phyloP scores from a whole-genome alignment of 1,140 invertebrate species.

The Ips typographus region DNA sequence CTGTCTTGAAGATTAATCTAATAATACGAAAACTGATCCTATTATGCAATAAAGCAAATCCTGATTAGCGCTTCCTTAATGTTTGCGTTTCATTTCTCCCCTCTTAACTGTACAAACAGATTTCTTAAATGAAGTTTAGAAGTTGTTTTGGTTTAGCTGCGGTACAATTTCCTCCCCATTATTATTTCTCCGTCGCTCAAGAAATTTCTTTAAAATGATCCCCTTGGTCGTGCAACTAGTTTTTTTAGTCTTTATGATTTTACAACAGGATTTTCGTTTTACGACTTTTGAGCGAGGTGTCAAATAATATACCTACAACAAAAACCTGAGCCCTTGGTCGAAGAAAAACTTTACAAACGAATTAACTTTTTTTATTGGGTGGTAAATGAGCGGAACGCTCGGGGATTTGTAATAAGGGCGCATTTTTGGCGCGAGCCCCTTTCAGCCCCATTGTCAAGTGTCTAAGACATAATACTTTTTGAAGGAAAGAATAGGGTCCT shows the following conservation, averaged over 20 bases:
- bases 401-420: slow-evolving; percentile 33
- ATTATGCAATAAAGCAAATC: slow-evolving; percentile 32
- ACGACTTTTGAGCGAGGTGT: too few species aligned
- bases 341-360: slow-evolving; percentile 32
- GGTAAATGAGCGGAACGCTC: slow-evolving; percentile 38
- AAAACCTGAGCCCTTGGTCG: too few species aligned
- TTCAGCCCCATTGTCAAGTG: slow-evolving; percentile 32
- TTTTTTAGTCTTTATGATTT: too few species aligned
- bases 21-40: slow-evolving; percentile 24
- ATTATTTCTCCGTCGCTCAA: slow-evolving; percentile 14
- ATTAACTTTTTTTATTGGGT: slow-evolving; percentile 38
- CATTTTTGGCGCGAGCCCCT: slow-evolving; percentile 23
- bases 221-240: too few species aligned
- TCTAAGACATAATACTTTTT: slow-evolving; percentile 35
- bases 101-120: slow-evolving; percentile 37
- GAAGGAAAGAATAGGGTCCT: slow-evolving; percentile 36
- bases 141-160: slow-evolving; percentile 18
- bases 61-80: slow-evolving; percentile 35
- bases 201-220: too few species aligned
- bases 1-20: slow-evolving; percentile 24
- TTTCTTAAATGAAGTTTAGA: slow-evolving; percentile 37
- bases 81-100: slow-evolving; percentile 37
- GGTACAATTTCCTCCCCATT: slow-evolving; percentile 16
- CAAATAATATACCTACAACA: too few species aligned
- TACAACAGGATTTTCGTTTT: too few species aligned